Evolutionary conservation across 2,888 invertebrate species (phyloP).

Genomic region (Pristionchus entomophagus): DNA sequence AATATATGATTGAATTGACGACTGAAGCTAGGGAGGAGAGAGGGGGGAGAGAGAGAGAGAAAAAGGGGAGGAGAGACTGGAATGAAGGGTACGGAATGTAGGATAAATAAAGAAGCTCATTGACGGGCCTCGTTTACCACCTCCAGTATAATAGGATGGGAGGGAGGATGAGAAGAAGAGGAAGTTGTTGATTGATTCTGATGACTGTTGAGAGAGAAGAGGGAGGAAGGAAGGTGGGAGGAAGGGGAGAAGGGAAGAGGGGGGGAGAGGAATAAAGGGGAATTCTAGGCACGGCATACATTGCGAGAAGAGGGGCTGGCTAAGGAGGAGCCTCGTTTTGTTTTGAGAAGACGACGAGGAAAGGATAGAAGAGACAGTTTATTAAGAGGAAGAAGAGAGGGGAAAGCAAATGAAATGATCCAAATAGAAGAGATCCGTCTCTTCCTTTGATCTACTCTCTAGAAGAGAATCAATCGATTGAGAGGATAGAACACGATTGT

Average conservation of each 20-base stretch:
- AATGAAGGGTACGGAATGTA: background rate
- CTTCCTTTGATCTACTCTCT: background rate
- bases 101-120: background rate
- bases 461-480: background rate
- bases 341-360: conserved; percentile 33
- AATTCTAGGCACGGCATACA: conserved; percentile 27
- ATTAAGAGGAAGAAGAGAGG: background rate
- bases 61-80: background rate
- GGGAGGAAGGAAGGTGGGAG: background rate
- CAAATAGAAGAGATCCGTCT: background rate
- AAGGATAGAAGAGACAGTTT: conserved; percentile 29
- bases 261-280: background rate
- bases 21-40: background rate
- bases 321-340: conserved; percentile 39
- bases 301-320: conserved; percentile 36
- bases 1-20: conserved; percentile 41
- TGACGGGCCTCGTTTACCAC: background rate
- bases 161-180: conserved; percentile 12
- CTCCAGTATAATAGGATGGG: background rate
- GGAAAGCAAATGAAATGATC: conserved; percentile 13
- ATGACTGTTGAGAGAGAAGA: conserved; percentile 30
- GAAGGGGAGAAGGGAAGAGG: conserved; percentile 43
- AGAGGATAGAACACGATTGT: conserved; percentile 28
- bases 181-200: conserved; percentile 39
- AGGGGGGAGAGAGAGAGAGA: conserved; percentile 15